A percentile compares a stretch with the other conserved stretches of the same genome.
Conservation (phyloP, 2,888 invertebrate species). For the Cryptus viduatorius region DNA sequence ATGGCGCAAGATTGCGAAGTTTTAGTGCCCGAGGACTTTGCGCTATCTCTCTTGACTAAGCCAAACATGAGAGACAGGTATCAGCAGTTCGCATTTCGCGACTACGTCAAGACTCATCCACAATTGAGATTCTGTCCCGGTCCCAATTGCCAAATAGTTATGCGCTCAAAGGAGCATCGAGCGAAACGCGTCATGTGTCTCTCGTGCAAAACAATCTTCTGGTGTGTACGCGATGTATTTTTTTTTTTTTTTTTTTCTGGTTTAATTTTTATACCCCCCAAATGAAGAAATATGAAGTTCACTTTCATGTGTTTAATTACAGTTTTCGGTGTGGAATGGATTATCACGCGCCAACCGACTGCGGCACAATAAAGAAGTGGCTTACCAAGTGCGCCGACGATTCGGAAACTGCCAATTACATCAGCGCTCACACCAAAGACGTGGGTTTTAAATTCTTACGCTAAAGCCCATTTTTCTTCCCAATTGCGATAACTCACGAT, state of each 20-base stretch:
- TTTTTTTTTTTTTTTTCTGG: constrained; percentile 18
- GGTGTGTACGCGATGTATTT: constrained; percentile 87
- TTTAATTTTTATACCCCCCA: constrained; percentile 9
- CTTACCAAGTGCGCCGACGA: constrained; percentile 99
- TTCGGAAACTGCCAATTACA: constrained; percentile 99
- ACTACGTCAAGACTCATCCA: constrained; percentile 97
- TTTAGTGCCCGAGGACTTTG: constrained; percentile 98
- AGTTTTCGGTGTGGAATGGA: constrained; percentile 97
- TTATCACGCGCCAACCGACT: constrained; percentile 99
- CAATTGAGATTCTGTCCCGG: constrained; percentile 97
- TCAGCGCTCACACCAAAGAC: constrained; percentile 98
- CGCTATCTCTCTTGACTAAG: constrained; percentile 93
- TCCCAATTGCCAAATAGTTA: constrained; percentile 96
- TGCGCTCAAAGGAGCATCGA: constrained; percentile 92
- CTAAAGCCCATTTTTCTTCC: background rate
- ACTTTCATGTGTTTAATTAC: constrained; percentile 50
- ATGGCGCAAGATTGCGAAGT: constrained; percentile 98
- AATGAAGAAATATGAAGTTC: constrained; percentile 18
- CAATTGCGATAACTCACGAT: constrained; percentile 3
- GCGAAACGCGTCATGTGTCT: constrained; percentile 96
- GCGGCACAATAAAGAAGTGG: constrained; percentile 98
- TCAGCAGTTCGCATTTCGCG: constrained; percentile 97
- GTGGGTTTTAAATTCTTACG: constrained; percentile 81
- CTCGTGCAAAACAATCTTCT: constrained; percentile 95
- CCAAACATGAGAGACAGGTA: constrained; percentile 95